These are phyloP conservation scores for Natator depressus DNA, from an alignment of 2,113 vertebrate species.

Conservation along the genomic window DNA sequence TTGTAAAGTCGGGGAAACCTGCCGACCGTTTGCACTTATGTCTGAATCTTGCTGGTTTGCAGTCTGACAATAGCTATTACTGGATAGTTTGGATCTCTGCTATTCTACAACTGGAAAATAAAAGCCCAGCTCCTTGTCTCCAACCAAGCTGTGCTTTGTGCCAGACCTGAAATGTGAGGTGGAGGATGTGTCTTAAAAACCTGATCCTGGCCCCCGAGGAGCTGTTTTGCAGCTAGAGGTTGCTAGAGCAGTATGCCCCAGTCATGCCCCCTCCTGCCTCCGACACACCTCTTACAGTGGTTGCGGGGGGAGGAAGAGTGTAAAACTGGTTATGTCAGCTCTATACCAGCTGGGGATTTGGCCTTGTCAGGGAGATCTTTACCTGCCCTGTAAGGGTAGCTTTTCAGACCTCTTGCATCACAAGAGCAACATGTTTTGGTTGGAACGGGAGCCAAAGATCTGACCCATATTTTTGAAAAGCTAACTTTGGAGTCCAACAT, in stretches of 20 bases:
- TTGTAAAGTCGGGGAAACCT: not conserved
- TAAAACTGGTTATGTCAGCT: rapidly evolving
- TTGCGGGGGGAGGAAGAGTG: rapidly evolving
- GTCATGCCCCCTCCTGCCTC: not conserved
- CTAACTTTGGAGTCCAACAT: not conserved
- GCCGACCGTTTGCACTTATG: not conserved
- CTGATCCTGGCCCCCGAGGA: not conserved
- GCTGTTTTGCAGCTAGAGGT: not conserved
- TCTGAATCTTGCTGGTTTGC: not conserved
- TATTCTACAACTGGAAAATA: not conserved
- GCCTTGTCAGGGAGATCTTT: not conserved
- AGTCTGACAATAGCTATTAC: not conserved
- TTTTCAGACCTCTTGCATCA: not conserved
- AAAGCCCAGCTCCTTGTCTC: not conserved
- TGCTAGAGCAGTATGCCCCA: not conserved
- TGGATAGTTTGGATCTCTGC: not conserved
- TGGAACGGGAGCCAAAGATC: not conserved
- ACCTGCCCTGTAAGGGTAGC: not conserved
- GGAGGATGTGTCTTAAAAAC: not conserved
- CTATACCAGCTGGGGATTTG: too few species aligned
- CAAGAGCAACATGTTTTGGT: not conserved
- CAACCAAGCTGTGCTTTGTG: not conserved
- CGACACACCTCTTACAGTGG: not conserved
- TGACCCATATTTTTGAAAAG: not conserved
- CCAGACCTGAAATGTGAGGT: not conserved